Conservation (phyloP, 2,888 invertebrate species). For the Lasioglossum vierecki region DNA sequence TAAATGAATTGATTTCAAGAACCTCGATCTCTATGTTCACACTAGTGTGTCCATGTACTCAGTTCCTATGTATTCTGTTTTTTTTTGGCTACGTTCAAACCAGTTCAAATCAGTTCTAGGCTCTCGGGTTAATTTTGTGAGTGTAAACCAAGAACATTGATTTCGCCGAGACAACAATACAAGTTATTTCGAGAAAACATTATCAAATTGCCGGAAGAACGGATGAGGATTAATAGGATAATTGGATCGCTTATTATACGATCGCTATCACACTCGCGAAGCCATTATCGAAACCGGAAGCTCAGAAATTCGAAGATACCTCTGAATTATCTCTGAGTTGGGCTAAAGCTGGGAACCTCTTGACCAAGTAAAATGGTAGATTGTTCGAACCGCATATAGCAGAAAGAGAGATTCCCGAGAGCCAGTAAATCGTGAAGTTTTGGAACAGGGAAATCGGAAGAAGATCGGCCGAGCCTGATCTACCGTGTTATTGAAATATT, state of each 20-base stretch:
- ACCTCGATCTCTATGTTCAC: too few species aligned
- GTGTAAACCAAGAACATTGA: too few species aligned
- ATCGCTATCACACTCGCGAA: background rate
- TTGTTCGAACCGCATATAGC: background rate
- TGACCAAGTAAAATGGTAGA: background rate
- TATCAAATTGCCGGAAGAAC: too few species aligned
- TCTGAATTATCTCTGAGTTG: background rate
- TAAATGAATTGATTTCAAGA: too few species aligned
- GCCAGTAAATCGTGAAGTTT: background rate
- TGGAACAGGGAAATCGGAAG: background rate
- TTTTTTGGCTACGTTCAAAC: too few species aligned
- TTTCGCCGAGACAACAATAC: too few species aligned
- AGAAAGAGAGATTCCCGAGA: background rate
- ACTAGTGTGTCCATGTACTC: too few species aligned
- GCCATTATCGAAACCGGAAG: background rate
- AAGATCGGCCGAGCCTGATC: slow-evolving; percentile 16
- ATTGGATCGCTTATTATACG: background rate
- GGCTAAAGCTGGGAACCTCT: background rate
- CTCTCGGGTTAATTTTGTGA: too few species aligned
- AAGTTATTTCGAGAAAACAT: too few species aligned
- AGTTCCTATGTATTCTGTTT: too few species aligned
- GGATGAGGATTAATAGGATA: background rate
- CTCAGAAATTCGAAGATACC: background rate
- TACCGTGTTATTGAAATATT: slow-evolving; percentile 44
- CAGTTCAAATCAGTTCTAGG: too few species aligned